Conservation (phyloP, 2,888 invertebrate genomes). For the Ophonus ardosiacus region DNA sequence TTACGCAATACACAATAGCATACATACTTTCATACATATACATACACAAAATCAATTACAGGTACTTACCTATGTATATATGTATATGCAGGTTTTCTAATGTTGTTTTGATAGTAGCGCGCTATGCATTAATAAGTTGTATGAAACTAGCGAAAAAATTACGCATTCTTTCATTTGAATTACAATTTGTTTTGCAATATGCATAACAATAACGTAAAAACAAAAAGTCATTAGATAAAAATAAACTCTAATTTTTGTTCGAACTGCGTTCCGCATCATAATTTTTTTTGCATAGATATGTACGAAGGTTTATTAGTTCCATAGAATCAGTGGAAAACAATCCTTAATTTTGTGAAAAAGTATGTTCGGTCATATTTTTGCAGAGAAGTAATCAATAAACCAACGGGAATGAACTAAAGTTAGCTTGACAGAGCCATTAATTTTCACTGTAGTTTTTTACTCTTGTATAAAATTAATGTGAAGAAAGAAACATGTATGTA, state of each 20-base stretch:
- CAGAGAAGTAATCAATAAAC: background rate
- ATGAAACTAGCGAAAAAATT: background rate
- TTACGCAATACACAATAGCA: constrained; percentile 12
- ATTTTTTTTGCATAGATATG: background rate
- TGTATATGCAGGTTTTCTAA: background rate
- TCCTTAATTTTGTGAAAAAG: background rate
- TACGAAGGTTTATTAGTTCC: background rate
- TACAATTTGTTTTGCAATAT: background rate
- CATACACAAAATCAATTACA: background rate
- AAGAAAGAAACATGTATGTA: background rate
- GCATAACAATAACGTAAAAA: background rate
- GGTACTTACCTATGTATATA: background rate
- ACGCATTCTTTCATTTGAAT: background rate
- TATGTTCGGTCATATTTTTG: background rate
- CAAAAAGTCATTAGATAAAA: background rate
- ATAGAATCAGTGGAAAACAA: background rate
- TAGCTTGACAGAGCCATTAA: background rate
- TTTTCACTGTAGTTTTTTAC: background rate
- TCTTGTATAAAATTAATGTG: background rate
- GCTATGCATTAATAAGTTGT: background rate
- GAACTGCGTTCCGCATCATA: background rate
- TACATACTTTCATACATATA: background rate
- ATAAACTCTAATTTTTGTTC: background rate
- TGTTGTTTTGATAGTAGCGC: background rate
- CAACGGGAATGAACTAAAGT: background rate